phyloP scores from a whole-genome alignment of 2,797 vertebrate genomes.

The Chiroxiphia lanceolata region DNA sequence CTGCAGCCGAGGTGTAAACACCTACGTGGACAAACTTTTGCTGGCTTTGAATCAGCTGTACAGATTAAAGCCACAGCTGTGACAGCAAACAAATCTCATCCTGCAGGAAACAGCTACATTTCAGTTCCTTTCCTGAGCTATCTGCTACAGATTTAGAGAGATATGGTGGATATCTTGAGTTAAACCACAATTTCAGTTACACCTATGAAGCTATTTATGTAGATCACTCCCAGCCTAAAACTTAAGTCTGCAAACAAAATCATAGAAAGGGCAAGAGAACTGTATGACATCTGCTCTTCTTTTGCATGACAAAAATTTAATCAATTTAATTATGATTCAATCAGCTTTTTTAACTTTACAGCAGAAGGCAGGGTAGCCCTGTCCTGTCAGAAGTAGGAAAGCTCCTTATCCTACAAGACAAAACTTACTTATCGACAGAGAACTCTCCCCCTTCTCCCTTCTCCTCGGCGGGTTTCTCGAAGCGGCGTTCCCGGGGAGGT shows the following conservation, averaged over 20 bases:
- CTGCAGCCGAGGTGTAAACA: background rate
- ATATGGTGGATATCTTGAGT: accelerated
- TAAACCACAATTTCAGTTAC: background rate
- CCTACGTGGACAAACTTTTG: background rate
- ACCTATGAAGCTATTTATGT: accelerated
- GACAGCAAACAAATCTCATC: background rate
- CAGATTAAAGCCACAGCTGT: background rate
- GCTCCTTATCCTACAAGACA: background rate
- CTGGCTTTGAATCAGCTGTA: background rate
- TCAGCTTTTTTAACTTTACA: background rate
- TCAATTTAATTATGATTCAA: background rate
- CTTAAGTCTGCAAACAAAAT: background rate
- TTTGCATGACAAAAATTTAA: background rate
- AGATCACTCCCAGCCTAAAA: background rate
- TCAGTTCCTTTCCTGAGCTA: background rate
- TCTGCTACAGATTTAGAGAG: background rate
- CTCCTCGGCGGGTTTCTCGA: slow-evolving; percentile 92
- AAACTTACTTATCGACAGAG: slow-evolving; percentile 87
- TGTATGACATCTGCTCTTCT: accelerated
- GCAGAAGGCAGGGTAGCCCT: background rate
- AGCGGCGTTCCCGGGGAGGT: slow-evolving; percentile 94
- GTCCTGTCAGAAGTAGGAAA: background rate
- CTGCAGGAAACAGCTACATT: background rate
- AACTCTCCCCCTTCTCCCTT: slow-evolving; percentile 94
- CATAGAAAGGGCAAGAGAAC: background rate